phyloP scores from a whole-genome alignment of 2,797 vertebrate species.

The Semotilus atromaculatus region DNA sequence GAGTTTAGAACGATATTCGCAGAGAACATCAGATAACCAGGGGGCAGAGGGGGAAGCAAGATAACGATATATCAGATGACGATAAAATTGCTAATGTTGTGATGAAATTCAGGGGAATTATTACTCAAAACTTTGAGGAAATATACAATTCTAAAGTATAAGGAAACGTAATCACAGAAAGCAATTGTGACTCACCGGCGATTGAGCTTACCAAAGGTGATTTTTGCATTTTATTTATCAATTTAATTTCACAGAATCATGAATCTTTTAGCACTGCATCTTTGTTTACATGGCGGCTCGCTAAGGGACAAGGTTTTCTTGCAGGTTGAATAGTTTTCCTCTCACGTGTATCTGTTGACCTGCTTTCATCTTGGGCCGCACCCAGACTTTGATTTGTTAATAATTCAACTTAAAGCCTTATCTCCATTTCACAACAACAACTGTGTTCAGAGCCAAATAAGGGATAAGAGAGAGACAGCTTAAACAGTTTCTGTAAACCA shows the following conservation, averaged over 20 bases:
- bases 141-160: not conserved
- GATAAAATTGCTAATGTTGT: not conserved
- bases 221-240: not conserved
- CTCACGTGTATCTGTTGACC: conserved; percentile 51
- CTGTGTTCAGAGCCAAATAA: not conserved
- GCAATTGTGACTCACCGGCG: not conserved
- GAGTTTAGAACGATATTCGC: no score
- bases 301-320: conserved; percentile 14
- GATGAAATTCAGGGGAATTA: not conserved
- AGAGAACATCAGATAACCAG: no score
- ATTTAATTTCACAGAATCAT: not conserved
- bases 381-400: conserved; percentile 54
- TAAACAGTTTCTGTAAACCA: not conserved
- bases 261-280: not conserved
- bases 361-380: conserved; percentile 21
- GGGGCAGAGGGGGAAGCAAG: no score
- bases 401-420: conserved; percentile 51
- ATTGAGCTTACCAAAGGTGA: not conserved
- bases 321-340: conserved; percentile 47
- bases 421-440: conserved; percentile 50
- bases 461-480: not conserved
- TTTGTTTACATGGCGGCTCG: not conserved
- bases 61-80: not conserved
- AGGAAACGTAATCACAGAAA: not conserved
- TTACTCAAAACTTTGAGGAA: not conserved